Conservation (phyloP, 2,888 invertebrate genomes). For the Aromia moschata region DNA sequence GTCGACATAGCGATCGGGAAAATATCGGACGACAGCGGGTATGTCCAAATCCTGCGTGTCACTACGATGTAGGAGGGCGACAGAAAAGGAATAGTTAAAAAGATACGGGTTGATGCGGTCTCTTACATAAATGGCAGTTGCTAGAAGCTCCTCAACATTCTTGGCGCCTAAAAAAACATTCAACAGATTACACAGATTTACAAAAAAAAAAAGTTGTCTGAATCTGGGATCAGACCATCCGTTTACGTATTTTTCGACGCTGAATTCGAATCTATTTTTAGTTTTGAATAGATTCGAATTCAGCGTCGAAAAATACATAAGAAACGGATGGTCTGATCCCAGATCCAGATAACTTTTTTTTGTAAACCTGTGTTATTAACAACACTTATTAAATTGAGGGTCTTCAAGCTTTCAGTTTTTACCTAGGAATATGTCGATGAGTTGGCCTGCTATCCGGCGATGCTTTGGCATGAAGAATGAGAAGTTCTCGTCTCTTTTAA, state of each 20-base stretch:
- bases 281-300: no score
- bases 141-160: conserved; percentile 74
- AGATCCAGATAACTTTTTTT: no score
- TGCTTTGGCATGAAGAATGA: conserved; percentile 80
- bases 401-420: no score
- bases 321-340: no score
- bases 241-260: no score
- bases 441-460: conserved; percentile 73
- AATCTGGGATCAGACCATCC: no score
- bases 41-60: conserved; percentile 76
- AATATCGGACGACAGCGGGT: conserved; percentile 79
- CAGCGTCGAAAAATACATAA: no score
- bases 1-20: conserved; percentile 86
- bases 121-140: conserved; percentile 74
- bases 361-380: no score
- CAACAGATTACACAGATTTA: no score
- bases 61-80: conserved; percentile 76
- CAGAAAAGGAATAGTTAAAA: conserved; percentile 82
- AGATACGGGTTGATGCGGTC: conserved; percentile 81
- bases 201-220: no score
- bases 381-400: no score
- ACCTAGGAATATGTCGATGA: conserved; percentile 77
- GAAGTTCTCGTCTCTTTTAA: conserved; percentile 73
- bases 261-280: no score
- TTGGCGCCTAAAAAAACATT: conserved; percentile 56